phyloP scores from a whole-genome alignment of 2,888 invertebrate species.

The Catocala fraxini region DNA sequence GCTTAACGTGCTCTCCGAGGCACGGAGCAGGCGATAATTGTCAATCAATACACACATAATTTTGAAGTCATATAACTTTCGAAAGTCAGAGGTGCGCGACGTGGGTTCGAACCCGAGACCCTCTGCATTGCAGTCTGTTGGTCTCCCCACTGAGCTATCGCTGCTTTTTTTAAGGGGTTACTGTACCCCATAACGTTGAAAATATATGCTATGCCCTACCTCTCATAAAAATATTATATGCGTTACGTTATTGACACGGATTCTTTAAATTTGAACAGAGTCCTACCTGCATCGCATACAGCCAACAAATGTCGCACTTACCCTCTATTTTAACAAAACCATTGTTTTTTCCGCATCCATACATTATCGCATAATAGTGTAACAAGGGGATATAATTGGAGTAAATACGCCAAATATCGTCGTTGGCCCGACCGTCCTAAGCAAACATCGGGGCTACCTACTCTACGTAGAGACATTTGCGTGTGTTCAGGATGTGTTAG shows the following conservation, averaged over 20 bases:
- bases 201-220: too few relatives aligned
- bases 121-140: too few relatives aligned
- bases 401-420: slow-evolving; percentile 68
- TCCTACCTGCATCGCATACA: slow-evolving; percentile 43
- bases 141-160: too few relatives aligned
- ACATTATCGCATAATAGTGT: slow-evolving; percentile 58
- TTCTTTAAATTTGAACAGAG: slow-evolving; percentile 10
- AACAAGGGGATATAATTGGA: slow-evolving; percentile 67
- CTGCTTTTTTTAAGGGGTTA: too few relatives aligned
- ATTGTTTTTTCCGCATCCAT: slow-evolving; percentile 44
- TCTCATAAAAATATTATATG: too few relatives aligned
- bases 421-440: slow-evolving; percentile 62
- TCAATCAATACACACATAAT: too few relatives aligned
- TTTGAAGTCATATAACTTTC: too few relatives aligned
- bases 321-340: slow-evolving; percentile 53
- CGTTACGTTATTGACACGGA: slow-evolving; percentile 26
- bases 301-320: slow-evolving; percentile 53
- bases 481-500: slow-evolving; percentile 4
- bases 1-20: too few relatives aligned
- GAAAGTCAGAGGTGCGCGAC: too few relatives aligned
- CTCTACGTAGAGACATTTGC: slow-evolving; percentile 6
- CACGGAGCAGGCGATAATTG: too few relatives aligned
- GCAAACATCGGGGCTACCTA: slow-evolving; percentile 55
- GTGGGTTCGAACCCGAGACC: too few relatives aligned
- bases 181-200: too few relatives aligned